A percentile compares a stretch with the other conserved stretches of the same genome.
These are phyloP conservation scores for Watsonalla cultraria DNA, from an alignment of 2,888 invertebrate genomes.

Conservation along the genomic window DNA sequence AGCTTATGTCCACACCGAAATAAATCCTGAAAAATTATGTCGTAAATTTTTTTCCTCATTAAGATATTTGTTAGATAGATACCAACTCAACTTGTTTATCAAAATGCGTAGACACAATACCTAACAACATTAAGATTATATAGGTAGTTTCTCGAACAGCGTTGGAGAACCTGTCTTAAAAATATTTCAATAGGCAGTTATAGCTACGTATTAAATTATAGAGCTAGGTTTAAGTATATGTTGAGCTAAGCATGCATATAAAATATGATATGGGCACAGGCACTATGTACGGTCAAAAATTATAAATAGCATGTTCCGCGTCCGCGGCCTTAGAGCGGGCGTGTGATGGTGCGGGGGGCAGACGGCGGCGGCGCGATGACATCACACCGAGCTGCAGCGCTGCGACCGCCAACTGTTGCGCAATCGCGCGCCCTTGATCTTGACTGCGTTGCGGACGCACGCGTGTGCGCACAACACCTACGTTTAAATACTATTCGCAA, in stretches of 20 bases:
- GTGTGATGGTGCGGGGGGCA: slow-evolving; percentile 43
- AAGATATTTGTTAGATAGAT: no score
- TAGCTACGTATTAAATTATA: not conserved
- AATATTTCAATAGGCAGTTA: not conserved
- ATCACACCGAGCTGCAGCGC: slow-evolving; percentile 70
- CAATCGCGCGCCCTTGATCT: slow-evolving; percentile 78
- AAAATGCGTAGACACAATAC: not conserved
- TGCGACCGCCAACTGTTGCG: slow-evolving; percentile 76
- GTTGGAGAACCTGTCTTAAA: no score
- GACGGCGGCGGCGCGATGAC: slow-evolving; percentile 64
- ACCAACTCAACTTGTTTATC: no score
- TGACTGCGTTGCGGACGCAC: slow-evolving; percentile 76
- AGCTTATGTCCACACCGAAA: no score
- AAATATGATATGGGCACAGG: slow-evolving; percentile 7
- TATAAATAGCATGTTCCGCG: slow-evolving; percentile 68
- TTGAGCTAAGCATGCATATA: slow-evolving; percentile 6
- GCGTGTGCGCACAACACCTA: slow-evolving; percentile 63
- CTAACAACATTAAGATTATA: not conserved
- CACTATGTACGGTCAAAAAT: slow-evolving; percentile 33
- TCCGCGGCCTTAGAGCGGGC: slow-evolving; percentile 56
- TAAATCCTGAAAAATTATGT: no score
- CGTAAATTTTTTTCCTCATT: no score
- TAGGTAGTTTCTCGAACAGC: no score
- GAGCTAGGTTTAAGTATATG: not conserved
- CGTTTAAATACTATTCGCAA: slow-evolving; percentile 53